Conservation (phyloP, 2,888 invertebrate species). For the Acrobasis suavella region DNA sequence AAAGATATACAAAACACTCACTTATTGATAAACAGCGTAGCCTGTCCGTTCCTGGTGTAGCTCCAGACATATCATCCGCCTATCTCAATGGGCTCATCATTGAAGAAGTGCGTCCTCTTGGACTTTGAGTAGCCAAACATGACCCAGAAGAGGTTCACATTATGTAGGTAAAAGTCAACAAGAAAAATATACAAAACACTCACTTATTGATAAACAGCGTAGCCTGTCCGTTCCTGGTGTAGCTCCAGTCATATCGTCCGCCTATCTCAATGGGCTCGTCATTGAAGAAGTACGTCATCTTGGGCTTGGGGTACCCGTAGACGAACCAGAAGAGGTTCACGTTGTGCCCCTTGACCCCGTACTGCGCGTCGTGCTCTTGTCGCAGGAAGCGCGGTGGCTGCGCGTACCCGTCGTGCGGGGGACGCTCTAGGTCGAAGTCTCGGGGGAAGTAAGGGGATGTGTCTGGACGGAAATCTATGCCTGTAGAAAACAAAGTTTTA, state of each 20-base stretch:
- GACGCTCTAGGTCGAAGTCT: constrained; percentile 95
- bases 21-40: constrained; percentile 94
- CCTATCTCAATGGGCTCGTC: constrained; percentile 91
- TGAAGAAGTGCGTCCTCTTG: constrained; percentile 93
- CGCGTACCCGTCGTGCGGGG: constrained; percentile 91
- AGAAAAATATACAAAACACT: constrained; percentile 40
- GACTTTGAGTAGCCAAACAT: constrained; percentile 98
- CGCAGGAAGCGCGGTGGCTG: constrained; percentile 94
- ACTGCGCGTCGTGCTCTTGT: constrained; percentile 92
- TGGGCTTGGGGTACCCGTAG: constrained; percentile 97
- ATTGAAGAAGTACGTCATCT: constrained; percentile 94
- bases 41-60: constrained; percentile 94
- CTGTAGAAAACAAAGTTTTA: constrained; percentile 40
- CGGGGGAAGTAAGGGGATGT: constrained; percentile 94
- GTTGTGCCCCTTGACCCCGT: constrained; percentile 96
- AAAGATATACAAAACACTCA: constrained; percentile 55
- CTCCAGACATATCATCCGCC: constrained; percentile 94
- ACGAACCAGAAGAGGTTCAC: constrained; percentile 96
- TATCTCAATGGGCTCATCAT: constrained; percentile 90
- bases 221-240: constrained; percentile 94
- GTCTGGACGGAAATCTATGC: constrained; percentile 88
- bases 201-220: constrained; percentile 94
- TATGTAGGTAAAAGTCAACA: constrained; percentile 74
- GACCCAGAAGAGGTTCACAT: constrained; percentile 95
- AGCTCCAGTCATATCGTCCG: constrained; percentile 92